Percentiles rank a stretch among this genome's conserved stretches.
Conservation (phyloP, 2,797 vertebrate genomes). For the Mormyrops boulengeri region DNA sequence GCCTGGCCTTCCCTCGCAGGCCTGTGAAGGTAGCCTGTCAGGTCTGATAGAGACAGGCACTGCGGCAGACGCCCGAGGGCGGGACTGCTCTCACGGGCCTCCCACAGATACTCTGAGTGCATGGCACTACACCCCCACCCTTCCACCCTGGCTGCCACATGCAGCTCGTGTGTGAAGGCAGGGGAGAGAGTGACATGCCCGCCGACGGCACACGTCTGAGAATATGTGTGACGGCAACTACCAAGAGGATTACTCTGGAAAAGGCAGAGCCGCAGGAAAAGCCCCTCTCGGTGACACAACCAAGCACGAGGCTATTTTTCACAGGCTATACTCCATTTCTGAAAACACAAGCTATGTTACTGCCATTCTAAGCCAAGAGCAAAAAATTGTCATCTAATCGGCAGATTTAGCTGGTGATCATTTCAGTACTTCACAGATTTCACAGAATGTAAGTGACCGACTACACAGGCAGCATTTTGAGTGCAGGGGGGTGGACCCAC, state of each 20-base stretch:
- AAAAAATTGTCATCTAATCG: neutral
- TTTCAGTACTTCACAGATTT: neutral
- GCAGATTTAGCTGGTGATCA: neutral
- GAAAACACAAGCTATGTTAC: neutral
- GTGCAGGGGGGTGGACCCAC: neutral
- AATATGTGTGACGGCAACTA: neutral
- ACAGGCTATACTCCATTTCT: neutral
- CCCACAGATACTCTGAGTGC: neutral
- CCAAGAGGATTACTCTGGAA: neutral
- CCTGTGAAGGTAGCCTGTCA: conserved; percentile 11
- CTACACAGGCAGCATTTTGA: neutral
- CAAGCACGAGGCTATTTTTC: neutral
- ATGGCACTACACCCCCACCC: neutral
- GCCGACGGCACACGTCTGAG: neutral
- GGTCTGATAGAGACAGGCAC: neutral
- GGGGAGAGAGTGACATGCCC: neutral
- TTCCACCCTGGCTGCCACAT: neutral
- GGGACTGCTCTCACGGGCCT: neutral
- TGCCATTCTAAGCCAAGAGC: neutral
- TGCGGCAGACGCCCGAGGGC: neutral
- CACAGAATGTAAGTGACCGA: neutral
- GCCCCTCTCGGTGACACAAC: neutral
- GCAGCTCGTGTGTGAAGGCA: neutral
- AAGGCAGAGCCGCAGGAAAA: neutral
- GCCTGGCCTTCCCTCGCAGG: neutral